These are phyloP conservation scores for Limnephilus marmoratus DNA, from an alignment of 2,888 invertebrate species.

Conservation along the genomic window DNA sequence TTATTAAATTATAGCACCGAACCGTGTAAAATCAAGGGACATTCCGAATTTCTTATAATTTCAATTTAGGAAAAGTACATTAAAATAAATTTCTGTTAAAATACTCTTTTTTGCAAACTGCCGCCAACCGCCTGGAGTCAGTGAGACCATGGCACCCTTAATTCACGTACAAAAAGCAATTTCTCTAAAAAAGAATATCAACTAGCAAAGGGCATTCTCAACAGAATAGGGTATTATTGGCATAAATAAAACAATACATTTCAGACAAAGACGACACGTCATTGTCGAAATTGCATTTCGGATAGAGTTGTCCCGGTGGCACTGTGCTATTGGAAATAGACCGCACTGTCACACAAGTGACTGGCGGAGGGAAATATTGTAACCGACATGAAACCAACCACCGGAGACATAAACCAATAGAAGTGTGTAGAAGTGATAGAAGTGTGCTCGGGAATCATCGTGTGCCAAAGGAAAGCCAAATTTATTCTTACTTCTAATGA, in stretches of 20 bases:
- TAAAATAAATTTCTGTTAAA: no score
- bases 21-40: no score
- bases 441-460: not conserved
- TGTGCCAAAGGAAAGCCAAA: not conserved
- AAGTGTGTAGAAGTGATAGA: not conserved
- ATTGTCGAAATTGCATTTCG: not conserved
- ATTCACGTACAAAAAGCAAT: no score
- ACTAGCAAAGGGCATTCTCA: not conserved
- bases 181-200: not conserved
- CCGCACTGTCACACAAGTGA: not conserved
- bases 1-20: no score
- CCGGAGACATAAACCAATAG: not conserved
- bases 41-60: no score
- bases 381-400: not conserved
- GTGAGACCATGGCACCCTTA: no score
- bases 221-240: not conserved
- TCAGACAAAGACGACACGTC: not conserved
- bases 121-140: no score
- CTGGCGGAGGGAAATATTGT: not conserved
- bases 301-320: not conserved
- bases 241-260: not conserved
- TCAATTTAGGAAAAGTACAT: no score
- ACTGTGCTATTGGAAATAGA: not conserved
- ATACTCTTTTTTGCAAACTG: no score
- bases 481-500: no score